These are phyloP conservation scores for Brachyptera risi DNA, from an alignment of 2,888 invertebrate species.

Conservation along the genomic window DNA sequence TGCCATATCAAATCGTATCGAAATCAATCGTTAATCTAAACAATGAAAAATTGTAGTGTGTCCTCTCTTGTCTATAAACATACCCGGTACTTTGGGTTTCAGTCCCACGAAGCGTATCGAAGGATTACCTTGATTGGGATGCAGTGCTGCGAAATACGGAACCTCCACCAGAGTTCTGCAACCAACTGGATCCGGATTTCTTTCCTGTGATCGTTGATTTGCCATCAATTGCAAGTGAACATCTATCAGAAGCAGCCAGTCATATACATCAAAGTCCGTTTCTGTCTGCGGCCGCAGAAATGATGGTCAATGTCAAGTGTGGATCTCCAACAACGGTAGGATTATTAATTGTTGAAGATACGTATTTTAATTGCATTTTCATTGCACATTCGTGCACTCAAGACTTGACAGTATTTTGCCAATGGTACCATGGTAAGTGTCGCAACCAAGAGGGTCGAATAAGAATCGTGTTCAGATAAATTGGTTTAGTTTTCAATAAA, in stretches of 20 bases:
- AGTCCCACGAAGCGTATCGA: background rate
- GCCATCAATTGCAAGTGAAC: slow-evolving; percentile 44
- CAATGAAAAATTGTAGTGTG: too few relatives aligned
- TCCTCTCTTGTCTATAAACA: too few relatives aligned
- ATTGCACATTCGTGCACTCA: background rate
- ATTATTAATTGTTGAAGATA: background rate
- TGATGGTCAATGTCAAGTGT: slow-evolving; percentile 46
- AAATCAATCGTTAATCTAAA: too few relatives aligned
- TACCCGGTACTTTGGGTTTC: too few relatives aligned
- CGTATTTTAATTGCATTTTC: background rate
- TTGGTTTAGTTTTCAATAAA: too few relatives aligned
- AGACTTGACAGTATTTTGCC: too few relatives aligned
- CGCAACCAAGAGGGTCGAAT: too few relatives aligned
- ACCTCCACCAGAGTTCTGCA: slow-evolving; percentile 38
- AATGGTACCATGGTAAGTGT: too few relatives aligned
- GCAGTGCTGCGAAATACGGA: slow-evolving; percentile 27
- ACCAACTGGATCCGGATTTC: slow-evolving; percentile 36
- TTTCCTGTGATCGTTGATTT: slow-evolving; percentile 44
- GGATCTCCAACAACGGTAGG: slow-evolving; percentile 44
- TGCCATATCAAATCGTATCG: too few relatives aligned
- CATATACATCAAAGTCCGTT: slow-evolving; percentile 46
- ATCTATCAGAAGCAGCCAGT: slow-evolving; percentile 34
- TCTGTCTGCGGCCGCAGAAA: slow-evolving; percentile 45
- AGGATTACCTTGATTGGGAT: slow-evolving; percentile 27
- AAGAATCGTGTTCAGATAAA: too few relatives aligned